Base-by-base conservation (phyloP, 2,113 vertebrate genomes). In the Brachyhypopomus occidentalis region DNA sequence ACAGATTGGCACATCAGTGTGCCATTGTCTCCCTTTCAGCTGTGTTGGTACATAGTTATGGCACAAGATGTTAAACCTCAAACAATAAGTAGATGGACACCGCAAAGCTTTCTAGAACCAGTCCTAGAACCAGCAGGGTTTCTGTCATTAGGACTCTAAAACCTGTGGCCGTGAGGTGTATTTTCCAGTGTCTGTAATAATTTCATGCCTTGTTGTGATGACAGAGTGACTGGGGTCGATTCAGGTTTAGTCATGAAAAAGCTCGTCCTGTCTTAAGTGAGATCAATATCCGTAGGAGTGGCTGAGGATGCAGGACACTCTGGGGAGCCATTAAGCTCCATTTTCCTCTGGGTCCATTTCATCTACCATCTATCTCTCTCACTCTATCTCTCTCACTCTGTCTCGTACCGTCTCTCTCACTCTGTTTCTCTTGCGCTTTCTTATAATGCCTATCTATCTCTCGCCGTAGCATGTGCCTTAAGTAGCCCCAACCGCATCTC, bases 271-370 rank as follows among this genome's bases (percentile, higher is more conserved):
- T 72, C 72, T 85, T 69, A 56, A 63, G 27, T 60, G 20, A 14
- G 60, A 77, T 85, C 84, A 66, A 85, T 85, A 80, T 83, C 22
- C 45, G 52, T 67, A 72, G 78, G 60, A 48, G 45, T 72, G 27
- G 74, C 80, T 83, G 62, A 56, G 66, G 64, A 79, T 77, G 55
- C 78, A 83, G 66, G 67, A 69, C 72, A 77, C 84, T 82, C 84
- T 80, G 72, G 78, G 73, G 84, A 83, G 8, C 6, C 81, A 78
- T 72, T 81, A 64, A 78, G 71, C 63, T 84, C 48, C 25, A 60
- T 77, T 73, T 73, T 48, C 79, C 79, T 56, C 66, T 72, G 77
- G 66, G 81, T 63, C 41, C 22, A 16, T 75, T 79, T 77, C 63
- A 79, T 58, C 77, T 74, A 73, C 66, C 27, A 12, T 60, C 81